These are phyloP conservation scores for Drosophila austrosaltans DNA, from an alignment of 2,888 invertebrate genomes.

Conservation along the genomic window DNA sequence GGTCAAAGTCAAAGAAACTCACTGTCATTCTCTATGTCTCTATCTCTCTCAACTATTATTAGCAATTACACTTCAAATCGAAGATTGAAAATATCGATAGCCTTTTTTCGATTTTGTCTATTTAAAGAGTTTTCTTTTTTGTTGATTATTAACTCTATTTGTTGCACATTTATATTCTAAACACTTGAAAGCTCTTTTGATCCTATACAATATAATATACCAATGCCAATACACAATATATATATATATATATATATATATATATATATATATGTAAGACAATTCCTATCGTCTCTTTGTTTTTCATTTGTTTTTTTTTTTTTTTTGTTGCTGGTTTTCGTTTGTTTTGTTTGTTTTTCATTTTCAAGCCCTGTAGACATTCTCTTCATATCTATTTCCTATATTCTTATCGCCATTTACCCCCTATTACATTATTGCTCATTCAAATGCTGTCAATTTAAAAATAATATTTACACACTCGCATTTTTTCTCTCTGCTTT, in stretches of 20 bases:
- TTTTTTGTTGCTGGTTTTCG: not conserved
- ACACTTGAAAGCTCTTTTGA: not conserved
- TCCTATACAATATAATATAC: not conserved
- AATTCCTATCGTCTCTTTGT: not conserved
- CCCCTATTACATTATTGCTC: constrained; percentile 63
- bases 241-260: not conserved
- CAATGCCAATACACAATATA: not conserved
- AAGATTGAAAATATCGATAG: not conserved
- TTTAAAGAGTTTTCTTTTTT: not conserved
- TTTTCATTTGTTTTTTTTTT: not conserved
- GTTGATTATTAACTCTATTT: not conserved
- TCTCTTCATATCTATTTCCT: constrained; percentile 3
- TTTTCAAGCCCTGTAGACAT: not conserved
- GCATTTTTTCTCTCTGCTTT: constrained; percentile 43
- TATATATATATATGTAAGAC: not conserved
- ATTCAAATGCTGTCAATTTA: constrained; percentile 72
- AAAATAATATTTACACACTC: constrained; percentile 69
- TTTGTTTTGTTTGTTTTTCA: not conserved
- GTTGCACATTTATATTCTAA: not conserved
- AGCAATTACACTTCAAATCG: not conserved
- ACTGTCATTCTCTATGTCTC: not conserved
- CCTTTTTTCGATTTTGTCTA: not conserved
- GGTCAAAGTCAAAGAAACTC: constrained; percentile 2
- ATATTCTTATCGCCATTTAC: constrained; percentile 43
- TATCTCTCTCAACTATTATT: not conserved